Evolutionary conservation across 2,113 vertebrate genomes (phyloP).

Genomic region (Microcebus murinus): DNA sequence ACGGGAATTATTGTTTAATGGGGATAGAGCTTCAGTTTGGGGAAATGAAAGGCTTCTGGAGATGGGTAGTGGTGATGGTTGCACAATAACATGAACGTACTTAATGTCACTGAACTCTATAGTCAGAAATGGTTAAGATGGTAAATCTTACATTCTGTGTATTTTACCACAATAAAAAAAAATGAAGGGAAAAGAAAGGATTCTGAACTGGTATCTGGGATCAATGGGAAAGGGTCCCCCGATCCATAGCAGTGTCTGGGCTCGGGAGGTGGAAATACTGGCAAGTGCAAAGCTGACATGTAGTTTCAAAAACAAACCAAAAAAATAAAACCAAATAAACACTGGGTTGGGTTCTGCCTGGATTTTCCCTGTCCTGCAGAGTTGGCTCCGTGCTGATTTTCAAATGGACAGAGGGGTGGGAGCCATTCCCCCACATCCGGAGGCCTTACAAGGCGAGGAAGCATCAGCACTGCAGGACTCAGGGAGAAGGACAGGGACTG

Average conservation of each 20-base stretch:
- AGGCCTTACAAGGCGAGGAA: not conserved
- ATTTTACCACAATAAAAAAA: not conserved
- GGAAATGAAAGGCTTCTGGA: not conserved
- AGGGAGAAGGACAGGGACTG: not conserved
- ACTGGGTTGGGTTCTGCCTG: not conserved
- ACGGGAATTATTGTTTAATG: not conserved
- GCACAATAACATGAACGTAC: not conserved
- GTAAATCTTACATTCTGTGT: not conserved
- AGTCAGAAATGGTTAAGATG: not conserved
- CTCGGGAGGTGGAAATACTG: not conserved
- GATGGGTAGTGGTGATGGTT: no score
- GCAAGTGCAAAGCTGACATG: not conserved
- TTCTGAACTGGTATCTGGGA: not conserved
- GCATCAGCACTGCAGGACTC: not conserved
- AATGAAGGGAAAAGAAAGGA: not conserved
- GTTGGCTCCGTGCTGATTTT: not conserved
- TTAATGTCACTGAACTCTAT: not conserved
- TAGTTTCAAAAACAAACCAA: conserved; percentile 21
- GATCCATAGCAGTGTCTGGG: not conserved
- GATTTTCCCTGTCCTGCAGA: not conserved
- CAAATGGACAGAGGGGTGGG: not conserved
- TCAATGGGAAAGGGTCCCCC: not conserved
- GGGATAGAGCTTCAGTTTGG: not conserved
- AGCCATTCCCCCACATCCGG: not conserved
- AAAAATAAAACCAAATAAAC: conserved; percentile 24